phyloP scores from a whole-genome alignment of 2,797 vertebrate species.

The Siniperca scherzeri region DNA sequence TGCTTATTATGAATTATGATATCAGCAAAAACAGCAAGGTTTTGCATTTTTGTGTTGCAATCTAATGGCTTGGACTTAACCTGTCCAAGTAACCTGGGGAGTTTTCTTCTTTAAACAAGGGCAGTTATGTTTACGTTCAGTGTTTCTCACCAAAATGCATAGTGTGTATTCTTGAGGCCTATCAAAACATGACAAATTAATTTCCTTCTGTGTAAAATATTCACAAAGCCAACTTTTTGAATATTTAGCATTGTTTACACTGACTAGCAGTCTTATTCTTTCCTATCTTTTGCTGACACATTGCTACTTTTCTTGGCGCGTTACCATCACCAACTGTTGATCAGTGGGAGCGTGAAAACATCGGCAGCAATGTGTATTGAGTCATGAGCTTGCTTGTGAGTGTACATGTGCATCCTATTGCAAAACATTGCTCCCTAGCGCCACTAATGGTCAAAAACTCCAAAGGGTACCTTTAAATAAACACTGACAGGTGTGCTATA shows the following conservation, averaged over 20 bases:
- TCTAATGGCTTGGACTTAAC: not conserved
- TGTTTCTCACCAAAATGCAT: conserved; percentile 5
- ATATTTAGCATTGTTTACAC: not conserved
- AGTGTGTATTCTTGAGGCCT: not conserved
- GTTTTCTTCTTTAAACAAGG: conserved; percentile 15
- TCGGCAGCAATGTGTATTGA: not conserved
- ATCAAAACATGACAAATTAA: not conserved
- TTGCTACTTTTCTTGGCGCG: not conserved
- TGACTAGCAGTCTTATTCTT: not conserved
- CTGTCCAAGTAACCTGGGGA: not conserved
- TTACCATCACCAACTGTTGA: not conserved
- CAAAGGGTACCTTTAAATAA: not conserved
- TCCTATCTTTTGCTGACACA: not conserved
- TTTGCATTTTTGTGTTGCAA: not conserved
- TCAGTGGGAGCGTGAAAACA: not conserved
- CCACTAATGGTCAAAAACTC: not conserved
- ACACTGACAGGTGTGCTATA: not conserved
- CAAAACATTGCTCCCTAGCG: not conserved
- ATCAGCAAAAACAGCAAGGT: not conserved
- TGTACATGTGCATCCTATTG: not conserved
- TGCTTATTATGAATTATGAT: not conserved
- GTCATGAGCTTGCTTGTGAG: not conserved
- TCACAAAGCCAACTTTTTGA: not conserved
- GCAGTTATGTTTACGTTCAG: not conserved
- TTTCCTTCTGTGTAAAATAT: not conserved